phyloP scores from a whole-genome alignment of 2,113 vertebrate genomes.

The Pogonocichla stellata region DNA sequence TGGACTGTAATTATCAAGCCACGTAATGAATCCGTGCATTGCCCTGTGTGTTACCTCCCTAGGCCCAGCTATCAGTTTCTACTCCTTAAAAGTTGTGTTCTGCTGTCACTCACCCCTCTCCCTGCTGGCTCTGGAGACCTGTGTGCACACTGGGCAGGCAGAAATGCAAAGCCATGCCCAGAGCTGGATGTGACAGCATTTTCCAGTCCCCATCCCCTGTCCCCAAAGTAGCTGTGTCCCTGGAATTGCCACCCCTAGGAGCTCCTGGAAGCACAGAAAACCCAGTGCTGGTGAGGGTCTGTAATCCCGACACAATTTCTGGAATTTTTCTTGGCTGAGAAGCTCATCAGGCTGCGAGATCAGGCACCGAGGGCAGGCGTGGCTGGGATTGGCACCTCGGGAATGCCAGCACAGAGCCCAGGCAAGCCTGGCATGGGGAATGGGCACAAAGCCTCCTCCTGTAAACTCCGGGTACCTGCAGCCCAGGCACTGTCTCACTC shows the following conservation, averaged over 20 bases:
- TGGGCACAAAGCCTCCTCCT: background rate
- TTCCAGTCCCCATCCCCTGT: background rate
- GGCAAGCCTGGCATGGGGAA: background rate
- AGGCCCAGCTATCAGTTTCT: background rate
- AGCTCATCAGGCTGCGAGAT: background rate
- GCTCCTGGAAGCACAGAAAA: background rate
- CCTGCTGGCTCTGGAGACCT: background rate
- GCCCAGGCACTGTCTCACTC: background rate
- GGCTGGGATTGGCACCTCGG: background rate
- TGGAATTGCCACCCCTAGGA: background rate
- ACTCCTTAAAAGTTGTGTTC: background rate
- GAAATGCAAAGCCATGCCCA: background rate
- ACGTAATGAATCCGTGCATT: background rate
- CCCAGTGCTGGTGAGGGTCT: background rate
- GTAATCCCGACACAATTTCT: background rate
- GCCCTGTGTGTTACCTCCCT: background rate
- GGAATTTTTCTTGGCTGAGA: background rate
- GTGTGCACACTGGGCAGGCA: background rate
- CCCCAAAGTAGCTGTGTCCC: background rate
- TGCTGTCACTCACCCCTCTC: background rate
- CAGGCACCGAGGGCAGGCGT: background rate
- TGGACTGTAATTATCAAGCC: background rate
- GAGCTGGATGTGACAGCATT: background rate
- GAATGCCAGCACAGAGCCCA: background rate
- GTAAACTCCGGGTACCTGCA: background rate